Percentiles rank a stretch among this genome's conserved stretches.
Evolutionary conservation across 2,797 vertebrate species (phyloP).

Genomic region (Argya squamiceps): DNA sequence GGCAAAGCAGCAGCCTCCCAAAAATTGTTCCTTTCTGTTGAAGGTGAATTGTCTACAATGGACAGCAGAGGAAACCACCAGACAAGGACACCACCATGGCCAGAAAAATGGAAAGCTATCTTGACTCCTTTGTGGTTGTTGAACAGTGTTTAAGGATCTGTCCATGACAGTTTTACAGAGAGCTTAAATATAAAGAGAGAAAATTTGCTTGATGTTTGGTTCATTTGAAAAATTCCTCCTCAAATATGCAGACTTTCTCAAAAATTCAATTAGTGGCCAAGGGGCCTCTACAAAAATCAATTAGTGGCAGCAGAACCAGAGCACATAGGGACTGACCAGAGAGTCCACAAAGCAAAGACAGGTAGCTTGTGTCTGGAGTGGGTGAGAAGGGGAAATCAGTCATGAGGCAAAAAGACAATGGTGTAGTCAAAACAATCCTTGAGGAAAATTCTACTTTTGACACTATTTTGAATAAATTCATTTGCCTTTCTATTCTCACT

Average conservation of each 20-base stretch:
- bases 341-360: neutral
- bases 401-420: neutral
- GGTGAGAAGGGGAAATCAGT: neutral
- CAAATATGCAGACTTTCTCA: neutral
- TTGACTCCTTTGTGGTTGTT: neutral
- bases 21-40: neutral
- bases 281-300: neutral
- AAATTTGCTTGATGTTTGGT: neutral
- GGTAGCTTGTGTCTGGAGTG: neutral
- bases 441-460: neutral
- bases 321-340: neutral
- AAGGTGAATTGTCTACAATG: neutral
- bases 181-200: neutral
- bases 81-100: neutral
- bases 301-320: neutral
- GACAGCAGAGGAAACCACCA: neutral
- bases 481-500: neutral
- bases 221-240: neutral
- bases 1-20: neutral
- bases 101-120: neutral
- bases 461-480: neutral
- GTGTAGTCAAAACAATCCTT: neutral
- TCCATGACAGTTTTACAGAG: neutral
- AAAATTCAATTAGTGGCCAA: neutral
- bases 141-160: neutral